These are phyloP conservation scores for Nebria salina DNA, from an alignment of 2,888 invertebrate genomes.

Conservation along the genomic window DNA sequence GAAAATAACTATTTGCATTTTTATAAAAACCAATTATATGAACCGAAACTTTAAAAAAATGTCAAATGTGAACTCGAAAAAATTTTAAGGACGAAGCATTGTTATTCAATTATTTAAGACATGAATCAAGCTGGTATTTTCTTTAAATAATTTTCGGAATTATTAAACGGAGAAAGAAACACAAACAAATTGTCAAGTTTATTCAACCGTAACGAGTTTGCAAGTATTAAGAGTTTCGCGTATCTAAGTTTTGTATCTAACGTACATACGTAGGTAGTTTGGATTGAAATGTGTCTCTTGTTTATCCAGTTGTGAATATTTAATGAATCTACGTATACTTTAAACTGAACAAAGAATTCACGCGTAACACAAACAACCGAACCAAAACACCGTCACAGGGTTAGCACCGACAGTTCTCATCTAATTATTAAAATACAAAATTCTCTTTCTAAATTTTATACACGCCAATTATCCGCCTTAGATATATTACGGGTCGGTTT, in stretches of 20 bases:
- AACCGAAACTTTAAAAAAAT: too few species aligned
- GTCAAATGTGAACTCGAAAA: too few species aligned
- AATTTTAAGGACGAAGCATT: not conserved
- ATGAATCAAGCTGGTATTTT: not conserved
- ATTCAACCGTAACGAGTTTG: not conserved
- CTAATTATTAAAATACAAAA: too few species aligned
- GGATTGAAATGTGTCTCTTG: not conserved
- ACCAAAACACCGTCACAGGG: too few species aligned
- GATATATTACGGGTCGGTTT: too few species aligned
- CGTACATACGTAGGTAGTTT: not conserved
- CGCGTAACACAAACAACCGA: too few species aligned
- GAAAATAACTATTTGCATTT: too few species aligned
- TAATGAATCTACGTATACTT: not conserved
- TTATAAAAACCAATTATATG: too few species aligned
- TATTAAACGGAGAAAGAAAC: not conserved
- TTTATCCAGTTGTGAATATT: slow-evolving; percentile 4
- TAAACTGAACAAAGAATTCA: not conserved
- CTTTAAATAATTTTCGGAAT: not conserved
- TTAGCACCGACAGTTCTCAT: too few species aligned
- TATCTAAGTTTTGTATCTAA: not conserved
- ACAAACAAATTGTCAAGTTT: not conserved
- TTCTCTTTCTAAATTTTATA: too few species aligned
- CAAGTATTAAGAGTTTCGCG: not conserved
- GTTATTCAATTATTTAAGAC: not conserved
- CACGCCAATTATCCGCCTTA: too few species aligned